Evolutionary conservation across 1,140 invertebrate species (phyloP).

Genomic region (Diprion similis): DNA sequence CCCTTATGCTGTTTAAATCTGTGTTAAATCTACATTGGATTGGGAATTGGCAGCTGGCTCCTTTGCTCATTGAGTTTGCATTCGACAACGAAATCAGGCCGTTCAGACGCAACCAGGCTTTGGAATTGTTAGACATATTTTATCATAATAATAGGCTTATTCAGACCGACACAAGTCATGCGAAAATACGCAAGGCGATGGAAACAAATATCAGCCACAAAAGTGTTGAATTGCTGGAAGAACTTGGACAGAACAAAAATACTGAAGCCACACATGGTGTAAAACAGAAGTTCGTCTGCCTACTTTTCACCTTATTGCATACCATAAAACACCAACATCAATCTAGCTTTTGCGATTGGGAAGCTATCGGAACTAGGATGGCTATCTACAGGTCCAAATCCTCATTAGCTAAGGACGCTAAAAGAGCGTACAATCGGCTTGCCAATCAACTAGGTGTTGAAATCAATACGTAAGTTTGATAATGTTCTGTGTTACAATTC

Average conservation of each 20-base stretch:
- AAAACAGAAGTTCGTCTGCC: constrained; percentile 57
- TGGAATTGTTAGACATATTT: constrained; percentile 69
- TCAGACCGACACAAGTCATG: constrained; percentile 32
- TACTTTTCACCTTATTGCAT: constrained; percentile 54
- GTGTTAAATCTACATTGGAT: constrained; percentile 69
- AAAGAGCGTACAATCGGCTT: constrained; percentile 59
- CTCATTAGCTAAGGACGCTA: constrained; percentile 55
- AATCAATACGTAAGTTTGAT: constrained; percentile 43
- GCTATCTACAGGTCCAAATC: constrained; percentile 45
- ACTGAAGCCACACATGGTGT: constrained; percentile 42
- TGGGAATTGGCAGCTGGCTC: constrained; percentile 65
- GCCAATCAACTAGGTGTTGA: constrained; percentile 49
- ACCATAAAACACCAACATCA: constrained; percentile 48
- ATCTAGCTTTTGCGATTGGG: constrained; percentile 57
- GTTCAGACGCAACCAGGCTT: constrained; percentile 69
- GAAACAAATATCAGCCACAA: constrained; percentile 51
- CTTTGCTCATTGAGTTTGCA: constrained; percentile 64
- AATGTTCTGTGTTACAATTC: constrained; percentile 17
- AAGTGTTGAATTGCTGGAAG: constrained; percentile 45
- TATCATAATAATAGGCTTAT: constrained; percentile 65
- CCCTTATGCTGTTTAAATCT: constrained; percentile 70
- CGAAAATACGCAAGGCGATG: constrained; percentile 41
- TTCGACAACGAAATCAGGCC: constrained; percentile 68
- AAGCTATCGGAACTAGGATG: constrained; percentile 45
- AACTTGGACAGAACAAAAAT: constrained; percentile 36